A percentile compares a stretch with the other conserved stretches of the same genome.
Conservation (phyloP, 2,888 invertebrate species). For the Toxonevra muliebris region DNA sequence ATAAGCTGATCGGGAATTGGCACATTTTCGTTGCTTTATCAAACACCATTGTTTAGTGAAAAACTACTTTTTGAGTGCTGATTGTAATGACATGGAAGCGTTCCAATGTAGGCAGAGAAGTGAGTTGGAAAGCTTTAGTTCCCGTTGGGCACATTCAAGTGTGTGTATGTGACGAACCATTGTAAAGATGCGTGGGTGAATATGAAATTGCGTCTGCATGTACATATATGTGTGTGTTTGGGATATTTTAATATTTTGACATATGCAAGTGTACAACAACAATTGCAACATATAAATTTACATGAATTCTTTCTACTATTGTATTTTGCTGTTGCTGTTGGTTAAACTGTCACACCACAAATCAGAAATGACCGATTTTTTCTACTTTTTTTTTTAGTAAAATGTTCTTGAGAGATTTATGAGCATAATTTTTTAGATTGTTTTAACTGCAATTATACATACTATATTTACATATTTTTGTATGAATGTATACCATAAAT, state of each 20-base stretch:
- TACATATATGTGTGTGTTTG: slow-evolving; percentile 41
- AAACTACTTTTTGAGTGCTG: too few species aligned
- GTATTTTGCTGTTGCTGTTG: slow-evolving; percentile 23
- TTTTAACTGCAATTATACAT: background rate
- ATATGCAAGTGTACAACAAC: slow-evolving; percentile 50
- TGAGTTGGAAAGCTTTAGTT: too few species aligned
- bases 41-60: too few species aligned
- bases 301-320: slow-evolving; percentile 48
- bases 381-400: slow-evolving; percentile 30
- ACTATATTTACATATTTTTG: too few species aligned
- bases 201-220: slow-evolving; percentile 47
- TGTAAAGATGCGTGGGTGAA: slow-evolving; percentile 40
- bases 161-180: slow-evolving; percentile 4
- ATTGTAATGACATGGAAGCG: too few species aligned
- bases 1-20: too few species aligned
- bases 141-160: too few species aligned
- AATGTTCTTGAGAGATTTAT: slow-evolving; percentile 49
- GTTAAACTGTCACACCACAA: slow-evolving; percentile 59
- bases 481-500: too few species aligned
- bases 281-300: slow-evolving; percentile 51
- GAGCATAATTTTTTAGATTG: slow-evolving; percentile 31
- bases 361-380: slow-evolving; percentile 50
- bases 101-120: too few species aligned
- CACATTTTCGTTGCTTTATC: too few species aligned
- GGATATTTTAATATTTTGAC: slow-evolving; percentile 59